Base-by-base conservation (phyloP, 92 coral and sea anemone genomes). In the Parazoanthus atlanticus region DNA sequence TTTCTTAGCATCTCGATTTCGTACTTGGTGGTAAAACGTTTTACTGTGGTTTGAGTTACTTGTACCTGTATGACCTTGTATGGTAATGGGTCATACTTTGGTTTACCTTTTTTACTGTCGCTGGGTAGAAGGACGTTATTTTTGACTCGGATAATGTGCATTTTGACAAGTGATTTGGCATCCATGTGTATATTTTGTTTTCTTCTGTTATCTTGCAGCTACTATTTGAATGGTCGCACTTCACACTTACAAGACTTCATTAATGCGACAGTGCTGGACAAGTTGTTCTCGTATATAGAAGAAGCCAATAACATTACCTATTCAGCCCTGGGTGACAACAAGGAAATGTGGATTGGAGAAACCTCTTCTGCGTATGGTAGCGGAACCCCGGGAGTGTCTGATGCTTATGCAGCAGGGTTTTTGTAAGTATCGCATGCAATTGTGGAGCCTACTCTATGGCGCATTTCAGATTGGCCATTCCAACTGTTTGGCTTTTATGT, bases 281-380 rank as follows among this genome's bases (percentile, higher is more conserved):
- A 73, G 28, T 82, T 96, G 49, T 85, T 88, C 41, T 56, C 46
- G 8, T 90, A 93, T 34, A 70, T 94, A 28, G 70, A 91, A 33
- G 72, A 76, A 25, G 88, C 89, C 0, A 88, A 94, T 77, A 82
- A 67, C 41, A 89, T 96, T 7, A 56, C 95, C 28, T 81, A 81
- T 64, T 41, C 77, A 41, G 65, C 91, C 71, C 58, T 67, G 61
- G 93, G 94, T 69, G 91, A 90, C 16, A 47, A 78, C 28, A 90
- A 84, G 49, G 82, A 91, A 16, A 90, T 66, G 77, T 96, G 98
- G 98, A 76, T 96, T 47, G 98, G 98, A 15, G 98, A 96, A 77
- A 94, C 98, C 2, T 90, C 92, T 3, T 93, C 95, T 67, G 95
- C 95, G 13, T 93, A 91, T 79, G 98, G 96, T 23, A 94, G 98